phyloP scores from a whole-genome alignment of 2,113 vertebrate genomes.

The Antennarius striatus region DNA sequence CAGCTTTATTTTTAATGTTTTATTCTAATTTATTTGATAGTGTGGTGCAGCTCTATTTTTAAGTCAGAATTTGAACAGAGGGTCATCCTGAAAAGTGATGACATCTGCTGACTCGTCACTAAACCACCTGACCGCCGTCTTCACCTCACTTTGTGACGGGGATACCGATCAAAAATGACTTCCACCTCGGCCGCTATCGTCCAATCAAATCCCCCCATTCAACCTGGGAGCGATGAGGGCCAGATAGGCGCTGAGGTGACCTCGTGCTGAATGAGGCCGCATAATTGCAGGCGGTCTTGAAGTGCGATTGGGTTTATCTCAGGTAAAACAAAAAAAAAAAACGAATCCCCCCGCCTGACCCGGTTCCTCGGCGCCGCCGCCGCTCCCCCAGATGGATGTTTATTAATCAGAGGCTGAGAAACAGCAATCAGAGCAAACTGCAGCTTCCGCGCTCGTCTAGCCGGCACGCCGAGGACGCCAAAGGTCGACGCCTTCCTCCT shows the following conservation, averaged over 20 bases:
- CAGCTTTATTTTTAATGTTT: no score
- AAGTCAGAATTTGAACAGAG: background rate
- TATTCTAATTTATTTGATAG: no score
- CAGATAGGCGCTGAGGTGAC: slow-evolving; percentile 67
- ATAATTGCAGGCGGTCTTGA: slow-evolving; percentile 61
- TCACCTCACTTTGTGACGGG: slow-evolving; percentile 13
- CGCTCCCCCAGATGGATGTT: slow-evolving; percentile 37
- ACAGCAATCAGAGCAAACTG: slow-evolving; percentile 25
- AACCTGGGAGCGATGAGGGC: slow-evolving; percentile 32
- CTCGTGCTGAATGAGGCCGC: slow-evolving; percentile 44
- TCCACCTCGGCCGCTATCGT: slow-evolving; percentile 11
- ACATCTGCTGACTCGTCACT: slow-evolving; percentile 47
- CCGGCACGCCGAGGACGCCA: background rate
- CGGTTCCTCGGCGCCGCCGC: slow-evolving; percentile 1
- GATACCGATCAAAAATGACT: slow-evolving; percentile 22
- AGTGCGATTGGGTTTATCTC: slow-evolving; percentile 63
- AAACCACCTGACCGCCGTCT: slow-evolving; percentile 3
- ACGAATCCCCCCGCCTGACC: slow-evolving; percentile 13
- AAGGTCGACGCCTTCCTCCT: slow-evolving; percentile 13
- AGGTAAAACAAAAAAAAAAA: slow-evolving; percentile 21
- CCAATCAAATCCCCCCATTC: slow-evolving; percentile 51
- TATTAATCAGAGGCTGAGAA: slow-evolving; percentile 28
- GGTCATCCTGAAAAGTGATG: slow-evolving; percentile 3
- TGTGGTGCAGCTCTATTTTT: no score
- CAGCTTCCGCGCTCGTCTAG: background rate